phyloP scores from a whole-genome alignment of 2,113 vertebrate species.

The Microcebus ravelobensis region DNA sequence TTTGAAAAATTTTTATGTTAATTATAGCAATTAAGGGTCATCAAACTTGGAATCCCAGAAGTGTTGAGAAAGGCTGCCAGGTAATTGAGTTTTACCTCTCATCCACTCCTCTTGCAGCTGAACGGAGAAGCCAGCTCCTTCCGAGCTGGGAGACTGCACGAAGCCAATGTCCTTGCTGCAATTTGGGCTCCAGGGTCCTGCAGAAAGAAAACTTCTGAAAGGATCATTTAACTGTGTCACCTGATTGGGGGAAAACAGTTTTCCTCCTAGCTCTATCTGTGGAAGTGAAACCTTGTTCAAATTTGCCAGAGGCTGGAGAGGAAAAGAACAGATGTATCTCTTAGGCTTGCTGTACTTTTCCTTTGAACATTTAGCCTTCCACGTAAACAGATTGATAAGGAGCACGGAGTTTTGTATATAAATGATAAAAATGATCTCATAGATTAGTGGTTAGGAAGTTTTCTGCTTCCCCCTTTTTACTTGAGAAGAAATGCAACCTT shows the following conservation, averaged over 20 bases:
- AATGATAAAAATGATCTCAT: background rate
- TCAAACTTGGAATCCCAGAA: background rate
- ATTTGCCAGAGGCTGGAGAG: background rate
- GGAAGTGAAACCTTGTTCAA: background rate
- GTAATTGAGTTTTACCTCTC: accelerated
- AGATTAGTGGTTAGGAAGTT: background rate
- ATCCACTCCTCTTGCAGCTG: accelerated
- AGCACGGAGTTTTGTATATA: too few relatives aligned
- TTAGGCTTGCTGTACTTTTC: too few relatives aligned
- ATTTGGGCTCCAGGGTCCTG: background rate
- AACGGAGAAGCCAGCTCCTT: too few relatives aligned
- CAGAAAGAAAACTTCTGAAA: background rate
- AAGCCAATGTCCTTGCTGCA: accelerated
- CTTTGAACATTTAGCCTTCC: background rate
- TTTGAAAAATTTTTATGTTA: background rate
- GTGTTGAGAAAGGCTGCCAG: background rate
- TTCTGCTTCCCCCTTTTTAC: background rate
- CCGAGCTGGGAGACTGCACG: background rate
- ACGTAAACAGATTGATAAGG: accelerated
- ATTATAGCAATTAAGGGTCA: background rate
- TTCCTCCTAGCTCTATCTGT: background rate
- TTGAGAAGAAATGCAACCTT: background rate
- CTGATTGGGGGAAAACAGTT: background rate
- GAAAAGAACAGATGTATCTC: background rate
- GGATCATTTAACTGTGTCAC: background rate